Evolutionary conservation across 2,113 vertebrate species (phyloP).

Genomic region (Colius striatus): DNA sequence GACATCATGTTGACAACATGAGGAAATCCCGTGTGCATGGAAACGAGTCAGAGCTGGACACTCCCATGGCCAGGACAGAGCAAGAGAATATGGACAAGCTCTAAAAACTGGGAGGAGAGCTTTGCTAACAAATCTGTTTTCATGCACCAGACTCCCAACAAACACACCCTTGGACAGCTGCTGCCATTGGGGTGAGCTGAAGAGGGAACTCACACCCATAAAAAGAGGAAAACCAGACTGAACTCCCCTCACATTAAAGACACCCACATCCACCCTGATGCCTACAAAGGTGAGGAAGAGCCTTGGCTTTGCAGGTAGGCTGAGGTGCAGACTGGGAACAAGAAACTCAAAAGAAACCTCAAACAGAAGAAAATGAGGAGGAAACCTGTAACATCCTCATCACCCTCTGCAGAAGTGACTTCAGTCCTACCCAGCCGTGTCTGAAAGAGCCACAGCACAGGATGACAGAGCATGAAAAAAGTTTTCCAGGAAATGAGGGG

Average conservation of each 20-base stretch:
- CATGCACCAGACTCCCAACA: background rate
- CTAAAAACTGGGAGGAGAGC: slow-evolving; percentile 2
- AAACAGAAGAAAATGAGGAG: background rate
- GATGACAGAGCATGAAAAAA: slow-evolving; percentile 10
- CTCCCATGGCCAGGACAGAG: background rate
- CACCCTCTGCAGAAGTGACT: background rate
- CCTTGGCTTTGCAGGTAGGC: background rate
- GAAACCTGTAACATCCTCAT: background rate
- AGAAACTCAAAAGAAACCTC: background rate
- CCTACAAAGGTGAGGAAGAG: background rate
- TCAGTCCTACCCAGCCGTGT: background rate
- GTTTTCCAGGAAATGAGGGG: slow-evolving; percentile 24
- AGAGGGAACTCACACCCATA: background rate
- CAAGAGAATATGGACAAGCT: background rate
- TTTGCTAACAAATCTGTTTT: slow-evolving; percentile 1
- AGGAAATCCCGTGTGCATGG: background rate
- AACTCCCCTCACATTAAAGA: background rate
- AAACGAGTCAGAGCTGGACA: background rate
- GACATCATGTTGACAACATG: background rate
- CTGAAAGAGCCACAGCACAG: background rate
- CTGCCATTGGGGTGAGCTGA: background rate
- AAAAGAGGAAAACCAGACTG: background rate
- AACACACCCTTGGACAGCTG: slow-evolving; percentile 34
- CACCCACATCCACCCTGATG: background rate
- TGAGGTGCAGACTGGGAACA: background rate